These are phyloP conservation scores for Ariolimax columbianus DNA, from an alignment of 2,888 invertebrate species.

Conservation along the genomic window DNA sequence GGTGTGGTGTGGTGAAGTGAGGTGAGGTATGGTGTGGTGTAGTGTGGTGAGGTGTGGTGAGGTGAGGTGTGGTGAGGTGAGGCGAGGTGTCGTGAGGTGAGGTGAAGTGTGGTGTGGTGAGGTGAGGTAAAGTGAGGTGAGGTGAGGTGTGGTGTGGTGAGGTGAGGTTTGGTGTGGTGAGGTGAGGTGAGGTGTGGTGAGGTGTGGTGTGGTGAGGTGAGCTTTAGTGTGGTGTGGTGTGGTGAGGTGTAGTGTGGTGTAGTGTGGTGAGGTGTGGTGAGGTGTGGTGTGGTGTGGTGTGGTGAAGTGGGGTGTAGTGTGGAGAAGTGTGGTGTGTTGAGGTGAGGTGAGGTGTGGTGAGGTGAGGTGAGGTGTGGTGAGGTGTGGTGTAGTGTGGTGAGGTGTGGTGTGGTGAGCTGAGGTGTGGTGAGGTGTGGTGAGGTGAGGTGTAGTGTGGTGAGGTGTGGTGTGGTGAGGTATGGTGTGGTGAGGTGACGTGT, in stretches of 20 bases:
- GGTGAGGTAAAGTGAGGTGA: neutral
- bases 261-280: slow-evolving; percentile 25
- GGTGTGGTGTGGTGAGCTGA: slow-evolving; percentile 30
- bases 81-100: neutral
- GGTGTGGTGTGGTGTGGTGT: slow-evolving; percentile 8
- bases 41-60: neutral
- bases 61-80: neutral
- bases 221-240: slow-evolving; percentile 30
- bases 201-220: slow-evolving; percentile 7
- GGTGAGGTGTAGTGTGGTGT: slow-evolving; percentile 43
- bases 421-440: slow-evolving; percentile 36
- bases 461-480: slow-evolving; percentile 25
- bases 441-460: slow-evolving; percentile 32
- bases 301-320: slow-evolving; percentile 20
- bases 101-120: neutral
- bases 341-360: slow-evolving; percentile 11
- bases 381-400: slow-evolving; percentile 27
- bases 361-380: slow-evolving; percentile 6
- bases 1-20: neutral
- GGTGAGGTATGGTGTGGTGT: slow-evolving; percentile 6
- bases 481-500: slow-evolving; percentile 33
- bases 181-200: neutral
- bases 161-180: neutral
- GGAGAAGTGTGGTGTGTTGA: slow-evolving; percentile 17
- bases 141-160: neutral